Evolutionary conservation across 2,113 vertebrate species (phyloP).

Genomic region (Epinephelus moara): DNA sequence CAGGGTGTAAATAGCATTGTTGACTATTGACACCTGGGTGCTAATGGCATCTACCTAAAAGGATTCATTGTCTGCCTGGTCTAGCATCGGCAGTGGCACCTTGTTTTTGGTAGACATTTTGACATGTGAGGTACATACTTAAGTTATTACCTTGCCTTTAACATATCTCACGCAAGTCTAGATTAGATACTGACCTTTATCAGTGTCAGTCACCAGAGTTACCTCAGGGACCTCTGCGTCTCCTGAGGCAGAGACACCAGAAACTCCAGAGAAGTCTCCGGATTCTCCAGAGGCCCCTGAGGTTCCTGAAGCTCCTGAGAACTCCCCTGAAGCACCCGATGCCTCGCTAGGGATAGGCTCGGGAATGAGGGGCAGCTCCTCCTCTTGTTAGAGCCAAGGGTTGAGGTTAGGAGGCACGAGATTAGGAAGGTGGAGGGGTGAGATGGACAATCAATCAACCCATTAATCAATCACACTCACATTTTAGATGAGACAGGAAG

Average conservation of each 20-base stretch:
- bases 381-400: conserved; percentile 84
- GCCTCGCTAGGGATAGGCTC: conserved; percentile 71
- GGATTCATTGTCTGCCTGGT: neutral
- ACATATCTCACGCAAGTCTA: conserved; percentile 30
- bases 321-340: conserved; percentile 74
- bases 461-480: conserved; percentile 45
- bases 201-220: conserved; percentile 68
- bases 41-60: neutral
- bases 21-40: too few relatives aligned
- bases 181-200: conserved; percentile 82
- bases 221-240: conserved; percentile 66
- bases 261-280: conserved; percentile 63
- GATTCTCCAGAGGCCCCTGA: conserved; percentile 76
- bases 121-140: neutral
- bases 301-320: conserved; percentile 72
- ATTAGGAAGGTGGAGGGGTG: conserved; percentile 58
- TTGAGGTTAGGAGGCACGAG: conserved; percentile 69
- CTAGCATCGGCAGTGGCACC: neutral
- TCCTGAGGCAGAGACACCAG: conserved; percentile 70
- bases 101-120: neutral
- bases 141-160: neutral
- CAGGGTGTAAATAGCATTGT: too few relatives aligned
- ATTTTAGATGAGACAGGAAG: conserved; percentile 44
- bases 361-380: conserved; percentile 71
- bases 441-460: conserved; percentile 65